Evolutionary conservation across 2,797 vertebrate species (phyloP), one percentile per base, ranked within the genome.

Genomic region (Neosilurus hyrtlii): DNA sequence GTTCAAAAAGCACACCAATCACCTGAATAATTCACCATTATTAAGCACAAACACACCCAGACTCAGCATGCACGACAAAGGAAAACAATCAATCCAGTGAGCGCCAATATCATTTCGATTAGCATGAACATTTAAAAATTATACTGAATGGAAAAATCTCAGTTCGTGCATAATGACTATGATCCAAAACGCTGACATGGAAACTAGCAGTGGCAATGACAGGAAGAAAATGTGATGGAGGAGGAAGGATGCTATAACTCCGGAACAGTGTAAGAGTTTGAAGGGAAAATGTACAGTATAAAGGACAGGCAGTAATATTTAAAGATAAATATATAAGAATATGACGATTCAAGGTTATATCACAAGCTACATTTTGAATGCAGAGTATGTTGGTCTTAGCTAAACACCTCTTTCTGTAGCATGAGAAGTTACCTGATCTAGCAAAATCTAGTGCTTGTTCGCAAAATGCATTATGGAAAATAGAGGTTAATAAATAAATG

Each of bases 11-110:
- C 56, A 72, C 52, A 76, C 49, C 30, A 63, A 82, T 62, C 15
- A 65, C 35, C 63, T 74, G 63, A 83, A 49, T 76, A 52, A 63
- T 72, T 73, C 72, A 59, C 37, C 43, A 83, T 82, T 79, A 54
- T 22, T 18, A 7, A 68, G 65, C 56, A 63, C 67, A 86, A 82
- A 84, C 51, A 83, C 43, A 73, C 16, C 43, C 18, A 14, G 35
- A 72, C 37, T 61, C 52, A 7, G 52, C 7, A 26, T 57, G 57
- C 26, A 70, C 4, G 10, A 54, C 14, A n/a, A 51, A 14, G 49
- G 51, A 59, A 85, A 82, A 54, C 37, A 35, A 7, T 11, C 18
- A 37, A 79, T 22, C 10, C 37, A 66, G 74, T 57, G 16, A 51
- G 3, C 4, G 30, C 51, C 18, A 22, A 24, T 12, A 22, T 26